Percentiles rank a stretch among this genome's conserved stretches.
Evolutionary conservation across 2,113 vertebrate genomes (phyloP).

Genomic region (Pyxicephalus adspersus): DNA sequence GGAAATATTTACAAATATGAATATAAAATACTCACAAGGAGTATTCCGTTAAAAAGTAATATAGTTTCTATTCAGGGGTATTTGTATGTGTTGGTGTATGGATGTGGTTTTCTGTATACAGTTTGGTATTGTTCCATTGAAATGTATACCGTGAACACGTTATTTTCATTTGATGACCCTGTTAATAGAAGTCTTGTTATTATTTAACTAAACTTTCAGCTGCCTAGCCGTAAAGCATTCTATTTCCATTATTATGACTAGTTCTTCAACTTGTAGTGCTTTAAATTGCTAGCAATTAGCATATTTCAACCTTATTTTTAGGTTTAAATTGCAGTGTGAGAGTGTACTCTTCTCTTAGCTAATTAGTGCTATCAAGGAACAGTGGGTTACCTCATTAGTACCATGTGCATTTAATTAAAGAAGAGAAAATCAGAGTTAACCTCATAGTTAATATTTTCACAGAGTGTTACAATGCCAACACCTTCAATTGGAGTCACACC

Average conservation of each 20-base stretch:
- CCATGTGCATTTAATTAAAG: slow-evolving; percentile 98
- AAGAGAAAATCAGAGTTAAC: slow-evolving; percentile 96
- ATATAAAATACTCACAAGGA: no score
- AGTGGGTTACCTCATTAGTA: slow-evolving; percentile 97
- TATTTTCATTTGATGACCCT: slow-evolving; percentile 67
- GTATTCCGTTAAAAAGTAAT: no score
- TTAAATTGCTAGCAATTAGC: slow-evolving; percentile 92
- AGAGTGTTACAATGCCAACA: slow-evolving; percentile 93
- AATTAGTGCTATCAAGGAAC: slow-evolving; percentile 98
- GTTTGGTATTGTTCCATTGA: no score
- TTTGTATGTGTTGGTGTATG: no score
- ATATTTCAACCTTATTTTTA: slow-evolving; percentile 94
- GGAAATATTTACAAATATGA: no score
- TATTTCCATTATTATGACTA: slow-evolving; percentile 85
- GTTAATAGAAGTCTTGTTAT: slow-evolving; percentile 73
- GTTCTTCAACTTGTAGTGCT: slow-evolving; percentile 81
- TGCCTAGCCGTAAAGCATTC: slow-evolving; percentile 78
- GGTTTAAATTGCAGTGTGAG: slow-evolving; percentile 91
- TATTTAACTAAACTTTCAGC: slow-evolving; percentile 78
- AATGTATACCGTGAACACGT: slow-evolving; percentile 42
- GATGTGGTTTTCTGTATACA: no score
- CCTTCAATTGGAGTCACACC: slow-evolving; percentile 96
- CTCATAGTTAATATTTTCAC: slow-evolving; percentile 96
- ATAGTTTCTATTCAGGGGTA: no score
- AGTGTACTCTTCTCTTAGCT: slow-evolving; percentile 88